phyloP scores from a whole-genome alignment of 2,113 vertebrate genomes.

The Toxotes chatareus region DNA sequence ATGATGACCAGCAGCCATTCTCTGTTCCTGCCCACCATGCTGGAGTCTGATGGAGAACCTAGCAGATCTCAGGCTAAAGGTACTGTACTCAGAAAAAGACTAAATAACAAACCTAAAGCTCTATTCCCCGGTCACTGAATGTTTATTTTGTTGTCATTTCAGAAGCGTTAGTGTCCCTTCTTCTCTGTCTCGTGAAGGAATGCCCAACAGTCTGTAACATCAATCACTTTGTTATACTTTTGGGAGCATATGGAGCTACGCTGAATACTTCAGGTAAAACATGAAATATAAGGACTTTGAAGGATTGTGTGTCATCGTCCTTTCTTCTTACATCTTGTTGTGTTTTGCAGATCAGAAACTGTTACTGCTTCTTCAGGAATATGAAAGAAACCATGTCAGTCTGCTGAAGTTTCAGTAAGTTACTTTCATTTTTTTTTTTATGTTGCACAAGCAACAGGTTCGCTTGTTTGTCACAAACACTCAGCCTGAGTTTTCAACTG shows the following conservation, averaged over 20 bases:
- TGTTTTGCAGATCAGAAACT: conserved; percentile 91
- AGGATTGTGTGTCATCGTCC: not conserved
- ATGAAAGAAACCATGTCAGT: conserved; percentile 90
- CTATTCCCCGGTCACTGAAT: not conserved
- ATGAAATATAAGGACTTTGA: not conserved
- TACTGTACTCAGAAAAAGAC: conserved; percentile 44
- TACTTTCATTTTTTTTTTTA: not conserved
- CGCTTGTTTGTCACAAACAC: not conserved
- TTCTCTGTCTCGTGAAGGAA: conserved; percentile 86
- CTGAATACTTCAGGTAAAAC: conserved; percentile 87
- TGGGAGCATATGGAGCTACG: conserved; percentile 93
- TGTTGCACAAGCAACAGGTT: not conserved
- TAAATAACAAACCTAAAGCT: not conserved
- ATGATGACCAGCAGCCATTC: conserved; percentile 95
- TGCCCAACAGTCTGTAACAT: conserved; percentile 87
- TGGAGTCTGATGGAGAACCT: conserved; percentile 79
- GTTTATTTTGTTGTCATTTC: conserved; percentile 55
- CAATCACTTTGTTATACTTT: conserved; percentile 89
- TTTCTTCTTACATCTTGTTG: conserved; percentile 20
- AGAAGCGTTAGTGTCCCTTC: conserved; percentile 89
- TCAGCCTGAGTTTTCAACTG: conserved; percentile 19
- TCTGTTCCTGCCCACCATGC: conserved; percentile 90
- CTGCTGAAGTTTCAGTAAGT: conserved; percentile 88
- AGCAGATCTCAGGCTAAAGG: conserved; percentile 82
- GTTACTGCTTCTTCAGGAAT: conserved; percentile 90